These are phyloP conservation scores for Capricornis sumatraensis DNA, from an alignment of 2,113 vertebrate genomes.

Conservation along the genomic window DNA sequence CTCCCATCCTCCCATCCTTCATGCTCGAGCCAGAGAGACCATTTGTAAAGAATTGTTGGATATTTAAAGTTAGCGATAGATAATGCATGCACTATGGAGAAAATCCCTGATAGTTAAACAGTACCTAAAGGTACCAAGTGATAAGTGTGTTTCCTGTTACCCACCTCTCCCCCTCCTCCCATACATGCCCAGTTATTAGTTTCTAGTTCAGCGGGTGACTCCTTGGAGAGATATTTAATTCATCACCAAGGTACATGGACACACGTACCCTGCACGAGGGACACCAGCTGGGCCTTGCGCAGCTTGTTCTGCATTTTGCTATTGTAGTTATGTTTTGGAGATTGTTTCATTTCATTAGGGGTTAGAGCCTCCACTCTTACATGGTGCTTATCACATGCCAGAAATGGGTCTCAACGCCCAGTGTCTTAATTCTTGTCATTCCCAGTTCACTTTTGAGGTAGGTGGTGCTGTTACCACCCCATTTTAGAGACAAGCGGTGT, in stretches of 20 bases:
- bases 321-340: background rate
- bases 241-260: fast-evolving
- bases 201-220: background rate
- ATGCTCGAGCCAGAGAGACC: background rate
- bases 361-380: background rate
- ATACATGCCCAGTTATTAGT: background rate
- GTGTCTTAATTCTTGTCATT: background rate
- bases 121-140: background rate
- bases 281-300: background rate
- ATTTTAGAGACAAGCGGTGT: background rate
- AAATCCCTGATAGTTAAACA: background rate
- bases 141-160: background rate
- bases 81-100: background rate
- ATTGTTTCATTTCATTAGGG: background rate
- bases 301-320: background rate
- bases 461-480: background rate
- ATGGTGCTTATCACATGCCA: background rate
- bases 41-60: background rate
- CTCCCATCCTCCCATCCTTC: background rate
- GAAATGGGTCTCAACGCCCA: background rate
- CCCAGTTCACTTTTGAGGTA: background rate
- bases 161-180: background rate
- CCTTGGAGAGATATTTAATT: background rate
- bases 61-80: background rate
- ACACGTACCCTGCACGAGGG: background rate